These are phyloP conservation scores for Sebastolobus altivelis DNA, from an alignment of 2,797 vertebrate genomes.

Conservation along the genomic window DNA sequence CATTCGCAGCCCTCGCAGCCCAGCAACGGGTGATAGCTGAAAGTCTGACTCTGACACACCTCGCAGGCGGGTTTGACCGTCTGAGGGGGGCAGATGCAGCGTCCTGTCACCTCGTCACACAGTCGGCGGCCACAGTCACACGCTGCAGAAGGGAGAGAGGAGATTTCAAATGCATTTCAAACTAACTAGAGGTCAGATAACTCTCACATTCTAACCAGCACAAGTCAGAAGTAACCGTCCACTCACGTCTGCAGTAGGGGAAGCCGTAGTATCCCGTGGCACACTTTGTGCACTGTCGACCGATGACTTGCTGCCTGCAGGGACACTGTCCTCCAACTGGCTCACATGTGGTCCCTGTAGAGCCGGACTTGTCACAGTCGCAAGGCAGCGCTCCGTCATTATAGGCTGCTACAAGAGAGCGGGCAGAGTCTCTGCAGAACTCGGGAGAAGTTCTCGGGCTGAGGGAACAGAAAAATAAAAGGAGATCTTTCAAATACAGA, in stretches of 20 bases:
- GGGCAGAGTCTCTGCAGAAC: conserved; percentile 90
- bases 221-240: background rate
- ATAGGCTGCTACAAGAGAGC: conserved; percentile 89
- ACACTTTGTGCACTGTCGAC: conserved; percentile 91
- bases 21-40: conserved; percentile 90
- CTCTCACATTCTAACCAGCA: background rate
- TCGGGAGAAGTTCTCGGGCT: conserved; percentile 85
- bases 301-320: conserved; percentile 88
- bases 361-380: conserved; percentile 85
- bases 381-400: conserved; percentile 91
- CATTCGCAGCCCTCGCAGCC: conserved; percentile 93
- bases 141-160: conserved; percentile 68
- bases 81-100: conserved; percentile 92
- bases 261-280: conserved; percentile 92
- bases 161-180: background rate
- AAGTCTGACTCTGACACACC: conserved; percentile 85
- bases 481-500: conserved; percentile 1
- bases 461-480: conserved; percentile 49
- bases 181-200: background rate
- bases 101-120: conserved; percentile 91
- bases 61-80: conserved; percentile 91
- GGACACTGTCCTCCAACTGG: conserved; percentile 90
- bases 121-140: conserved; percentile 89
- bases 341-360: conserved; percentile 80
- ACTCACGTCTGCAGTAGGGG: conserved; percentile 92